Conservation (phyloP, 2,113 vertebrate species). For the Callorhinus ursinus region DNA sequence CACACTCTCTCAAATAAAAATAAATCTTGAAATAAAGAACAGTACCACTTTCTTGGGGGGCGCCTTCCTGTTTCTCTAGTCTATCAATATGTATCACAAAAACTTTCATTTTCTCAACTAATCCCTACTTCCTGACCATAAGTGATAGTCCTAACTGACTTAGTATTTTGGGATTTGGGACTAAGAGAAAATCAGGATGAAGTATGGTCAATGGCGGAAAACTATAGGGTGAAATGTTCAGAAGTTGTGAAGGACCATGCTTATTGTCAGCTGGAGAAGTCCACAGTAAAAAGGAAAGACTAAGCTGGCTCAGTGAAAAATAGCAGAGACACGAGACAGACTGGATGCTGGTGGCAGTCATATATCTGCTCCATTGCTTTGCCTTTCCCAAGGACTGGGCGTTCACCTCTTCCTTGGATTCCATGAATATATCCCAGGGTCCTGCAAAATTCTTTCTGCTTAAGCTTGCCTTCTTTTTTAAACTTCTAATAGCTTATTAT, state of each 20-base stretch:
- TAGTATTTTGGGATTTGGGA: not conserved
- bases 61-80: not conserved
- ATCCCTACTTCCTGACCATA: not conserved
- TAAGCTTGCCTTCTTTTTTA: not conserved
- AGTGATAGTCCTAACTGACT: not conserved
- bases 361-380: not conserved
- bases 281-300: not conserved
- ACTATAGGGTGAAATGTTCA: not conserved
- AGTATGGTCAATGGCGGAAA: not conserved
- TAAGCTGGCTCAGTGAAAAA: not conserved
- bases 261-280: not conserved
- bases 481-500: not conserved
- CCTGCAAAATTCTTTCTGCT: not conserved
- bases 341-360: rapidly evolving
- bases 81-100: not conserved
- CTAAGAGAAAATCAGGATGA: not conserved
- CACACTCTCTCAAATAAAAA: not conserved
- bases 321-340: not conserved
- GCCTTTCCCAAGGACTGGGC: not conserved
- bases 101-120: not conserved
- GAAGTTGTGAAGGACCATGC: not conserved
- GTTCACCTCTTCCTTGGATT: not conserved
- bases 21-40: not conserved
- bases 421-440: not conserved
- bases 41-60: not conserved